Conservation (phyloP, 2,113 vertebrate species). For the Corynorhinus townsendii region DNA sequence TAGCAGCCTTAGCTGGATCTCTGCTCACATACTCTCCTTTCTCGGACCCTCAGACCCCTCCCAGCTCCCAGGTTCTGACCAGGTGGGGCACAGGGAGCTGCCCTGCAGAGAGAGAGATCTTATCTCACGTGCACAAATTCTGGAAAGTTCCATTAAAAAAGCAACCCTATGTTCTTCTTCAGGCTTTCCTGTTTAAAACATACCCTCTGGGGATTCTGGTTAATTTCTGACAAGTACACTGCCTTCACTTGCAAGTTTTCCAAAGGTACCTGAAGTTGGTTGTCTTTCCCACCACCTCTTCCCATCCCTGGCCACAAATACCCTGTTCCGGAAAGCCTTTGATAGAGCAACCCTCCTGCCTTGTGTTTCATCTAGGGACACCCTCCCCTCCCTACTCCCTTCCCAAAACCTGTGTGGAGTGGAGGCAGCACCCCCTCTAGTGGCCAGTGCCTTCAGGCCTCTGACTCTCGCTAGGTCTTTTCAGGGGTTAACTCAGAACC, state of each 20-base stretch:
- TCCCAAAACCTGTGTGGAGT: neutral
- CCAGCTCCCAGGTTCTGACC: neutral
- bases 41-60: neutral
- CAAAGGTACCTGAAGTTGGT: neutral
- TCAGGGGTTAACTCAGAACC: neutral
- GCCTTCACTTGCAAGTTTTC: neutral
- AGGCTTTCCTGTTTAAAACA: neutral
- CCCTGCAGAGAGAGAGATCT: neutral
- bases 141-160: neutral
- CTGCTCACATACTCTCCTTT: neutral
- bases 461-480: neutral
- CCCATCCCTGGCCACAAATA: neutral
- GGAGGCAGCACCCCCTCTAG: conserved; percentile 58
- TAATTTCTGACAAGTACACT: neutral
- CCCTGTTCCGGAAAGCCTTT: neutral
- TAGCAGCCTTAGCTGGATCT: neutral
- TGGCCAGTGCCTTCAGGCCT: neutral
- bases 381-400: neutral
- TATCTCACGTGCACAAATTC: neutral
- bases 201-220: neutral
- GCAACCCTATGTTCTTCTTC: neutral
- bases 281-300: neutral
- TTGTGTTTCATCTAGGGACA: neutral
- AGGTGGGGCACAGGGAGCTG: neutral
- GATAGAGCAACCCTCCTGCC: neutral